These are phyloP conservation scores for Bubo scandiacus DNA, from an alignment of 2,113 vertebrate species.

Conservation along the genomic window DNA sequence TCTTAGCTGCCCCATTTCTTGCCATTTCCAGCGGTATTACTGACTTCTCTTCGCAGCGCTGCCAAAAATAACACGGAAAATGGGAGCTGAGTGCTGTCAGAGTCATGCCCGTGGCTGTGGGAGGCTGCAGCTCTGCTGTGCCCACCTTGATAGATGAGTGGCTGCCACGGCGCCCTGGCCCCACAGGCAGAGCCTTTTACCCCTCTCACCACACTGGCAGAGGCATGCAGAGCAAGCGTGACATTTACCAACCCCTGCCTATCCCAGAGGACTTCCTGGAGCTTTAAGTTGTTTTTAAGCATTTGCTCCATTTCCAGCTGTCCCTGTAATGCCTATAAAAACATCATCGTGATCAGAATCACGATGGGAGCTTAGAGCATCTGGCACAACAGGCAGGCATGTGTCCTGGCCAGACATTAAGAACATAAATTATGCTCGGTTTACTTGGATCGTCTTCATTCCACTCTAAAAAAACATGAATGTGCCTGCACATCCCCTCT, in stretches of 20 bases:
- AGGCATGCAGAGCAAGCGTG: neutral
- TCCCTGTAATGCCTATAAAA: neutral
- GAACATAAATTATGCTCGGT: neutral
- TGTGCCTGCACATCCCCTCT: neutral
- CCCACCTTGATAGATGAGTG: rapidly evolving
- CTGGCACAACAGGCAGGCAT: neutral
- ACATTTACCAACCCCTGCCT: neutral
- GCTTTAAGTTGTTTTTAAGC: neutral
- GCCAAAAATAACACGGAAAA: neutral
- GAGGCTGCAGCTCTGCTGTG: neutral
- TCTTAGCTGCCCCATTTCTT: neutral
- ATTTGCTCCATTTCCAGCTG: neutral
- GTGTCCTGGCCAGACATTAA: neutral
- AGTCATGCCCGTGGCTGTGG: rapidly evolving
- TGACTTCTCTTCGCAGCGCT: neutral
- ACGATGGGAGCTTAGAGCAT: neutral
- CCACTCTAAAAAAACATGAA: neutral
- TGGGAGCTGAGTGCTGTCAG: neutral
- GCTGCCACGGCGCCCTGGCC: neutral
- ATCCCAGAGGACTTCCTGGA: neutral
- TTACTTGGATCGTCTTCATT: neutral
- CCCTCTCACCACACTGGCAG: neutral
- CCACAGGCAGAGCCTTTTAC: neutral
- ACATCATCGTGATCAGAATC: neutral
- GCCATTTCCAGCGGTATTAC: neutral